A percentile compares a stretch with the other conserved stretches of the same genome.
These are phyloP conservation scores for Drosophila quinaria DNA, from an alignment of 2,888 invertebrate genomes.

Conservation along the genomic window DNA sequence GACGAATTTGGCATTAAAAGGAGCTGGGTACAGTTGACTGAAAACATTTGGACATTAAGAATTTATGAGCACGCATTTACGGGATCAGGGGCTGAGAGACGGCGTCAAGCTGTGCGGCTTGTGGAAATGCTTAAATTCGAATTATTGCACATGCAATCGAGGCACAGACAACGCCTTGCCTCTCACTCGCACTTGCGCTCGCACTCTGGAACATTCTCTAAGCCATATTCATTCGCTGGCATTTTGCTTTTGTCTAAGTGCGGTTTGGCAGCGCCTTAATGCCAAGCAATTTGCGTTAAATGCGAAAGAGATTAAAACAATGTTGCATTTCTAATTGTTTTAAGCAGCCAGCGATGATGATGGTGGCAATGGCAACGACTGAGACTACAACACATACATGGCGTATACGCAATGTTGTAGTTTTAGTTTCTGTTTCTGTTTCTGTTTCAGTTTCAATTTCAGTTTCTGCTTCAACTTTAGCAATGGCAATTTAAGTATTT, in stretches of 20 bases:
- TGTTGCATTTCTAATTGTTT: slow-evolving; percentile 81
- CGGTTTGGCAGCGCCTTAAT: slow-evolving; percentile 71
- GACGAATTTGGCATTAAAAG: not conserved
- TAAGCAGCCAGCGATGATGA: slow-evolving; percentile 64
- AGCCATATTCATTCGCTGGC: slow-evolving; percentile 35
- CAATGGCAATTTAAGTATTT: slow-evolving; percentile 79
- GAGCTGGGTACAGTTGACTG: slow-evolving; percentile 9
- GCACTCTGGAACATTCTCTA: slow-evolving; percentile 6
- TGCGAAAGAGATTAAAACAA: slow-evolving; percentile 82
- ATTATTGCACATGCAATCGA: slow-evolving; percentile 65
- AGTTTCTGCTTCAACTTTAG: slow-evolving; percentile 12
- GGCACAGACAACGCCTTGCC: slow-evolving; percentile 17
- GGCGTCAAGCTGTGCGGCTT: slow-evolving; percentile 44
- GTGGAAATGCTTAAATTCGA: slow-evolving; percentile 74
- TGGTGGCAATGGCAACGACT: slow-evolving; percentile 8
- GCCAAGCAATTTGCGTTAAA: slow-evolving; percentile 82
- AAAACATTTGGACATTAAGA: slow-evolving; percentile 36
- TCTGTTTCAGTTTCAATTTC: not conserved
- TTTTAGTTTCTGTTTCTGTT: not conserved
- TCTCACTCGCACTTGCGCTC: not conserved
- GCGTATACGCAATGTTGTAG: slow-evolving; percentile 60
- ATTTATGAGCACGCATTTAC: slow-evolving; percentile 36
- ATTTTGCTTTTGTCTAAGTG: slow-evolving; percentile 51
- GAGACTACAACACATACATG: slow-evolving; percentile 55
- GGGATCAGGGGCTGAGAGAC: not conserved